Percentiles rank a stretch among this genome's conserved stretches.
Evolutionary conservation across 2,797 vertebrate species (phyloP).

Genomic region (Thamnophis elegans): DNA sequence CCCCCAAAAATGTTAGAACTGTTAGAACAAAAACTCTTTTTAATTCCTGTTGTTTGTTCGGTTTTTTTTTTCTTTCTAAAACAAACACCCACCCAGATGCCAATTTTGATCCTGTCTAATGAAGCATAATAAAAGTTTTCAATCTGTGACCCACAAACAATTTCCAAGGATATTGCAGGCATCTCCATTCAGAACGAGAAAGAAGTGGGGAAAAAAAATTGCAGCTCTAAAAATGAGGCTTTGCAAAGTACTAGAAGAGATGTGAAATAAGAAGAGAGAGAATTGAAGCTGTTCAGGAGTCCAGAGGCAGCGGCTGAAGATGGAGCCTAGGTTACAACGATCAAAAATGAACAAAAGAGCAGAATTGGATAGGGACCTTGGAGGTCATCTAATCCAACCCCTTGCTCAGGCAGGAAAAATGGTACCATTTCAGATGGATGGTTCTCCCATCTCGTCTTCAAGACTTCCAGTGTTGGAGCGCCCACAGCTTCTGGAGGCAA

Average conservation of each 20-base stretch:
- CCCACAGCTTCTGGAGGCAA: too few relatives aligned
- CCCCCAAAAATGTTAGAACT: slow-evolving; percentile 6
- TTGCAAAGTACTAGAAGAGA: not conserved
- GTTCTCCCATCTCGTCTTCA: not conserved
- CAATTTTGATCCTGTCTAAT: not conserved
- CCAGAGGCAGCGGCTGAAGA: slow-evolving; percentile 14
- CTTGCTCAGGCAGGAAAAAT: not conserved
- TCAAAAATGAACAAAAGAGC: not conserved
- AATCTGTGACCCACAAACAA: not conserved
- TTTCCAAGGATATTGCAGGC: not conserved
- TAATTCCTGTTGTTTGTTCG: not conserved
- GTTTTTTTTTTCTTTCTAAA: not conserved
- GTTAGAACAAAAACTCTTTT: not conserved
- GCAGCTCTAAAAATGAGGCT: not conserved
- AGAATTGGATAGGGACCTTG: not conserved
- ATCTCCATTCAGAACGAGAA: not conserved
- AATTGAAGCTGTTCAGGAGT: not conserved
- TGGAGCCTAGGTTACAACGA: not conserved
- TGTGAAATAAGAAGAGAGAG: not conserved
- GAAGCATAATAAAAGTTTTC: slow-evolving; percentile 23
- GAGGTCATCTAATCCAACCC: not conserved
- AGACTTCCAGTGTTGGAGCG: not conserved
- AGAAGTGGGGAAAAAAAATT: not conserved
- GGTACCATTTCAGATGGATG: not conserved
- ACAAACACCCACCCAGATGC: not conserved